A percentile compares a stretch with the other conserved stretches of the same genome.
Evolutionary conservation across 2,113 vertebrate species (phyloP).

Genomic region (Glareola pratincola): DNA sequence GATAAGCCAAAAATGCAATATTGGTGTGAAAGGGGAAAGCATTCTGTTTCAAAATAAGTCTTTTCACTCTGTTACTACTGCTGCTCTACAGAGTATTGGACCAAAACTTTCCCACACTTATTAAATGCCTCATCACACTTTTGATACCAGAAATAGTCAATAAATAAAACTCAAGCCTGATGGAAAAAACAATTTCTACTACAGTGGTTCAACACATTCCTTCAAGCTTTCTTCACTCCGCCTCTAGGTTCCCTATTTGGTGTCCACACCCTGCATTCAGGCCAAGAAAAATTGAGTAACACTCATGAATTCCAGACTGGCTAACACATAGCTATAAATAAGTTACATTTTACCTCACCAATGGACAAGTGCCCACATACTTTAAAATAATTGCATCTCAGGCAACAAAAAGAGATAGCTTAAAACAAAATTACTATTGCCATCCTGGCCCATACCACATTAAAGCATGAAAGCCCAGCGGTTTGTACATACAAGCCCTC

Average conservation of each 20-base stretch:
- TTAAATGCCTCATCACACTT: neutral
- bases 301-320: neutral
- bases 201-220: accelerated
- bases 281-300: neutral
- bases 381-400: neutral
- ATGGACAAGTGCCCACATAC: neutral
- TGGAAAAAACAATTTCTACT: neutral
- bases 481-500: neutral
- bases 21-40: neutral
- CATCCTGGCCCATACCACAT: neutral
- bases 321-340: constrained; percentile 48
- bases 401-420: neutral
- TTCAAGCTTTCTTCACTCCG: neutral
- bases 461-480: neutral
- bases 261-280: neutral
- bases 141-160: neutral
- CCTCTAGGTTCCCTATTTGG: neutral
- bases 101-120: neutral
- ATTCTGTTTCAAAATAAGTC: neutral
- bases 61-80: neutral
- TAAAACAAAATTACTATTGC: neutral
- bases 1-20: neutral
- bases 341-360: neutral
- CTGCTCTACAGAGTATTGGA: neutral
- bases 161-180: neutral